Percentiles rank a stretch among this genome's conserved stretches.
Conservation (phyloP, 2,888 invertebrate genomes). For the Drosophila acutilabella region DNA sequence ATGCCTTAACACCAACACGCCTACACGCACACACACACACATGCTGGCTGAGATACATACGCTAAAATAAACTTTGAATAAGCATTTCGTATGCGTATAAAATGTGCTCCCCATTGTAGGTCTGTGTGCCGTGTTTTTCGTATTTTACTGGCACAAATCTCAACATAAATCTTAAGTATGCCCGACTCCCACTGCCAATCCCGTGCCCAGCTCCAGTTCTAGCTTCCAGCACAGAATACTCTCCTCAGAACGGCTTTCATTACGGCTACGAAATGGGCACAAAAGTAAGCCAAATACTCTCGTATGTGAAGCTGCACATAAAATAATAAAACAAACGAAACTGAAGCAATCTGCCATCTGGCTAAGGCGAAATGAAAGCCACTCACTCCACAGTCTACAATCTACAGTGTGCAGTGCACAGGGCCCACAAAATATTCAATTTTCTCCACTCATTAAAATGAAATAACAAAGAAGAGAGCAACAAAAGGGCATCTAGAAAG, state of each 20-base stretch:
- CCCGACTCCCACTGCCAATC: slow-evolving; percentile 20
- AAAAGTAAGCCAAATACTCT: slow-evolving; percentile 48
- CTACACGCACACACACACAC: slow-evolving; percentile 20
- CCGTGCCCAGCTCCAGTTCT: not conserved
- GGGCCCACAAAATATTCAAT: slow-evolving; percentile 74
- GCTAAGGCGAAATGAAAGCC: not conserved
- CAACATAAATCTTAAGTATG: slow-evolving; percentile 77
- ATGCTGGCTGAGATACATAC: slow-evolving; percentile 20
- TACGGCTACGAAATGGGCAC: slow-evolving; percentile 49
- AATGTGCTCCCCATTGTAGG: slow-evolving; percentile 38
- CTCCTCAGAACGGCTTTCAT: slow-evolving; percentile 48
- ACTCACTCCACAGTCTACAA: not conserved
- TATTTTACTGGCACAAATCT: slow-evolving; percentile 71
- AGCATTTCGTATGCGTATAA: slow-evolving; percentile 72
- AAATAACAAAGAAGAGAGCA: slow-evolving; percentile 67
- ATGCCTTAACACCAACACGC: slow-evolving; percentile 41
- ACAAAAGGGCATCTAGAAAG: not conserved
- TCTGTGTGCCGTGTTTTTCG: slow-evolving; percentile 48
- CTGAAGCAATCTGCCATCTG: slow-evolving; percentile 29
- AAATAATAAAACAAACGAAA: slow-evolving; percentile 57
- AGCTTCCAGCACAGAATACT: slow-evolving; percentile 16
- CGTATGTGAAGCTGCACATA: slow-evolving; percentile 54
- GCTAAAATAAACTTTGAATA: slow-evolving; percentile 78
- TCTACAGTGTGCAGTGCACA: slow-evolving; percentile 16
- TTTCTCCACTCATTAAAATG: slow-evolving; percentile 81